A percentile compares a stretch with the other conserved stretches of the same genome.
Conservation (phyloP, 2,888 invertebrate species). For the Leptinotarsa peninsularis region DNA sequence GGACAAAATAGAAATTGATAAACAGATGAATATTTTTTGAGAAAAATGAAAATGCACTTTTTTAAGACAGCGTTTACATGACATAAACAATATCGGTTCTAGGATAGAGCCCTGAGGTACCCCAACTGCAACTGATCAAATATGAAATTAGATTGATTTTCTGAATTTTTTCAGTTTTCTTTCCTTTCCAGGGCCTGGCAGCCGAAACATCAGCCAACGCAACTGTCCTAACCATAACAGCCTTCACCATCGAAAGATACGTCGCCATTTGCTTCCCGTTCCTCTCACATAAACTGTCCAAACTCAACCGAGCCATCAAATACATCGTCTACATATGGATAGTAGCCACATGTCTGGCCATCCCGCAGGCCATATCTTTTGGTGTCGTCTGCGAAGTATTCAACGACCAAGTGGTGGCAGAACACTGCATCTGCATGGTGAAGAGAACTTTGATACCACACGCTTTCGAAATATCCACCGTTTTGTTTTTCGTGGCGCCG, state of each 20-base stretch:
- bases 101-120: too few species aligned
- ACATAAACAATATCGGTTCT: too few species aligned
- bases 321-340: conserved; percentile 83
- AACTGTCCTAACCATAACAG: conserved; percentile 87
- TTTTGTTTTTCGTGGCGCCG: conserved; percentile 72
- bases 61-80: too few species aligned
- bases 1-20: too few species aligned
- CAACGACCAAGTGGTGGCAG: conserved; percentile 57
- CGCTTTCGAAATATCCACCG: conserved; percentile 69
- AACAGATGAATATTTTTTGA: too few species aligned
- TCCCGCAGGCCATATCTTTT: conserved; percentile 85
- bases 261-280: conserved; percentile 90
- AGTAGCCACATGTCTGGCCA: conserved; percentile 78
- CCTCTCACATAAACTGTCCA: conserved; percentile 84
- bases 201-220: conserved; percentile 89
- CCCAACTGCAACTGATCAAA: too few species aligned
- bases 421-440: conserved; percentile 62
- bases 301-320: conserved; percentile 83
- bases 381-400: conserved; percentile 71
- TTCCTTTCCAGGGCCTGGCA: conserved; percentile 72
- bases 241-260: conserved; percentile 90
- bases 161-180: too few species aligned
- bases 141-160: too few species aligned
- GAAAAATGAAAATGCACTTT: too few species aligned
- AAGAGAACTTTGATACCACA: conserved; percentile 64